Percentiles rank a stretch among this genome's conserved stretches.
Conservation (phyloP, 2,888 invertebrate species). For the Macrosiphum euphorbiae region DNA sequence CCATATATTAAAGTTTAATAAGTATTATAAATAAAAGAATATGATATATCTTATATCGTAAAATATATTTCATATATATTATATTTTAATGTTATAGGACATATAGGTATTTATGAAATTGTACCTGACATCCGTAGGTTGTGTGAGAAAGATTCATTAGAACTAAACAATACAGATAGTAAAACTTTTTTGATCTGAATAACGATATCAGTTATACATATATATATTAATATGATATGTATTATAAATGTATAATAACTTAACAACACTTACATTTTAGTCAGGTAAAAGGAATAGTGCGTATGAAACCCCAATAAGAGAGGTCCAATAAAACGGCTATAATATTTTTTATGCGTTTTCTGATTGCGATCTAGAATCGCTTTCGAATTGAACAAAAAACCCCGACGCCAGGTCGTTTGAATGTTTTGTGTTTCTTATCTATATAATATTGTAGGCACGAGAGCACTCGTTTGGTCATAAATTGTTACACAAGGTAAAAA, state of each 20-base stretch:
- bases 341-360: conserved; percentile 61
- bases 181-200: conserved; percentile 46
- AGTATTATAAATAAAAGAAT: background rate
- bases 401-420: background rate
- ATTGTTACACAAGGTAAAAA: background rate
- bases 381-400: conserved; percentile 53
- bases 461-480: conserved; percentile 19
- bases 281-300: background rate
- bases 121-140: background rate
- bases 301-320: conserved; percentile 13
- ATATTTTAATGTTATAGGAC: background rate
- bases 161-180: background rate
- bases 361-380: conserved; percentile 57
- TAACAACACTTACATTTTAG: conserved; percentile 3
- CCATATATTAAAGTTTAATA: background rate
- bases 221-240: background rate
- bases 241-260: background rate
- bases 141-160: conserved; percentile 11
- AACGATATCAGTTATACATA: conserved; percentile 16
- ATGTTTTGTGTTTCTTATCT: conserved; percentile 28
- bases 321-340: conserved; percentile 51
- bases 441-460: background rate
- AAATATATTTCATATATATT: background rate
- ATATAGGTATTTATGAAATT: background rate
- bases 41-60: background rate